Evolutionary conservation across 1,140 invertebrate species (phyloP).

Genomic region (Magallana ariakensis): DNA sequence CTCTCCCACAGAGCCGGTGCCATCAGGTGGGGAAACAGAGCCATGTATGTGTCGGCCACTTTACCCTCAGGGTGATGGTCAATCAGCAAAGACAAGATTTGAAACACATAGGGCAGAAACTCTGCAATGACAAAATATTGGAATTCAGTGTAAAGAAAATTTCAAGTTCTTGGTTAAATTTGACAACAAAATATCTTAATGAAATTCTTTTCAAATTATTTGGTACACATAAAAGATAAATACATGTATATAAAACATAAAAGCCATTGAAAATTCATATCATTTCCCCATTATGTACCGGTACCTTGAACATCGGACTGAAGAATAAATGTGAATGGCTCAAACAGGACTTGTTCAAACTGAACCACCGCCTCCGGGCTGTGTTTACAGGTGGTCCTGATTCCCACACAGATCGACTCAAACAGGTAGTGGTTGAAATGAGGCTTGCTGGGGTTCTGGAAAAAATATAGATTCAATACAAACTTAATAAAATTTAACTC

Average conservation of each 20-base stretch:
- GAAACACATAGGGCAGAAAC: slow-evolving; percentile 98
- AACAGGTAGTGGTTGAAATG: slow-evolving; percentile 99
- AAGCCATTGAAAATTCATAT: neutral
- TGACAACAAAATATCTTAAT: no score
- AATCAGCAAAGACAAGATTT: slow-evolving; percentile 95
- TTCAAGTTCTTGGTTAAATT: neutral
- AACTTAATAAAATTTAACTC: neutral
- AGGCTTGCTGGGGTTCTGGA: slow-evolving; percentile 94
- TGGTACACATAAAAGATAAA: no score
- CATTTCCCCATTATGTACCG: slow-evolving; percentile 43
- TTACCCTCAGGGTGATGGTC: slow-evolving; percentile 85
- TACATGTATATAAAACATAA: no score
- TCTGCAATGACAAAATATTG: slow-evolving; percentile 82
- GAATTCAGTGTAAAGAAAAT: no score
- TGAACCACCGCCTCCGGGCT: slow-evolving; percentile 89
- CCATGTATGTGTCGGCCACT: slow-evolving; percentile 91
- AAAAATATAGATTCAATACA: neutral
- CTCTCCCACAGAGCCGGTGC: slow-evolving; percentile 94
- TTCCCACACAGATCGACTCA: slow-evolving; percentile 93
- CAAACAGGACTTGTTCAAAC: slow-evolving; percentile 95
- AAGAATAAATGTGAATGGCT: slow-evolving; percentile 95
- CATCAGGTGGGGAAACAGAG: slow-evolving; percentile 92
- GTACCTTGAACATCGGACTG: slow-evolving; percentile 96
- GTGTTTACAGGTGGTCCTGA: slow-evolving; percentile 91
- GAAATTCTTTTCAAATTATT: no score